Evolutionary conservation across 2,888 invertebrate species (phyloP).

Genomic region (Patella ulyssiponensis): DNA sequence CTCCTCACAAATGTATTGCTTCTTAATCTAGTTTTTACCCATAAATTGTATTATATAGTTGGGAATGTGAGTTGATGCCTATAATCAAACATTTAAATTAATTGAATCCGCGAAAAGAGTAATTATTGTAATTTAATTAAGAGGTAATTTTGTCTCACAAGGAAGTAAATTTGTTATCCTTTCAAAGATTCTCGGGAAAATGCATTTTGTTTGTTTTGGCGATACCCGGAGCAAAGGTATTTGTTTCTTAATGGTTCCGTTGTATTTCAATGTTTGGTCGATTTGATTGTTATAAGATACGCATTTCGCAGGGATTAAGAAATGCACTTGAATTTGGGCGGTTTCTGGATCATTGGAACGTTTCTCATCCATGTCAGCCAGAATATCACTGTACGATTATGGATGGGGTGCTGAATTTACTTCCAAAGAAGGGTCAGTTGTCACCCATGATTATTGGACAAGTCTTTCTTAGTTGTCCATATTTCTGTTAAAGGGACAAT

Average conservation of each 20-base stretch:
- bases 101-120: neutral
- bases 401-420: neutral
- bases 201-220: neutral
- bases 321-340: neutral
- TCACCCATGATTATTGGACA: neutral
- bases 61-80: neutral
- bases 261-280: neutral
- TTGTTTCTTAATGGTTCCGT: neutral
- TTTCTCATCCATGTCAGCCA: neutral
- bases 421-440: neutral
- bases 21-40: neutral
- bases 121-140: too few species aligned
- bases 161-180: too few species aligned
- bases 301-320: neutral
- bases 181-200: neutral
- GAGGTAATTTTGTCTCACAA: too few species aligned
- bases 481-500: too few species aligned
- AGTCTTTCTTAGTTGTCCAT: neutral
- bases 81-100: neutral
- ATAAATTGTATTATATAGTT: neutral
- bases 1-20: too few species aligned
- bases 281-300: neutral
- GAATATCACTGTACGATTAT: neutral
- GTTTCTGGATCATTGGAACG: neutral
- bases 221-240: neutral